Evolutionary conservation across 2,797 vertebrate genomes (phyloP).

Genomic region (Ataeniobius toweri): DNA sequence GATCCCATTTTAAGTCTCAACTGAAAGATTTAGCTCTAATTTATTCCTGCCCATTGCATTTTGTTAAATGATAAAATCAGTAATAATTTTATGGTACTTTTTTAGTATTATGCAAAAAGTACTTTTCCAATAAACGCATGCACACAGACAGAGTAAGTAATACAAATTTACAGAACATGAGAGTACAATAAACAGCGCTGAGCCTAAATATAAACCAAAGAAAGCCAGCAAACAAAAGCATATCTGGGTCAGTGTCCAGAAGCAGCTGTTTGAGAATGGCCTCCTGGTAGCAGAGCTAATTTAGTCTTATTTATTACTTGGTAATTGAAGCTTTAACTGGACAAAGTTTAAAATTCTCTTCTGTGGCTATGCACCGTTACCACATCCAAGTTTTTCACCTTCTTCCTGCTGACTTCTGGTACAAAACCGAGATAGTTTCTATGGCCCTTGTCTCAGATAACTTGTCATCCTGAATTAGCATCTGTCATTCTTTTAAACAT

Average conservation of each 20-base stretch:
- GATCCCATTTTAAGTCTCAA: neutral
- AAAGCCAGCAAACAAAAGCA: constrained; percentile 5
- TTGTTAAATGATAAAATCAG: too few species aligned
- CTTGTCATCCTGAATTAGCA: neutral
- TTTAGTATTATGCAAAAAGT: neutral
- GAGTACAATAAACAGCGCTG: neutral
- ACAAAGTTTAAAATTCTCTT: constrained; percentile 17
- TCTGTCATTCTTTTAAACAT: neutral
- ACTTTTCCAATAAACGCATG: neutral
- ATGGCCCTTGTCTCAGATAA: neutral
- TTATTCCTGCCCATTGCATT: neutral
- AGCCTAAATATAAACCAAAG: constrained; percentile 1
- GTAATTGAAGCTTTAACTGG: constrained; percentile 33
- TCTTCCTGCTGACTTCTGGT: too few species aligned
- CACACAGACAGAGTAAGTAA: neutral
- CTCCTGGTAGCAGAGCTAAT: constrained; percentile 30
- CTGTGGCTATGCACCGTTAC: neutral
- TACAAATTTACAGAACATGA: neutral
- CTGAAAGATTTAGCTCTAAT: neutral
- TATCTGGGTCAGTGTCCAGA: constrained; percentile 19
- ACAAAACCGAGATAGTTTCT: neutral
- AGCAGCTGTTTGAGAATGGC: constrained; percentile 46
- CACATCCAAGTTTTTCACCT: neutral
- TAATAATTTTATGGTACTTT: neutral
- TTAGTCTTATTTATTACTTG: constrained; percentile 46